Evolutionary conservation across 2,888 invertebrate genomes (phyloP).

Genomic region (Drosophila rellima): DNA sequence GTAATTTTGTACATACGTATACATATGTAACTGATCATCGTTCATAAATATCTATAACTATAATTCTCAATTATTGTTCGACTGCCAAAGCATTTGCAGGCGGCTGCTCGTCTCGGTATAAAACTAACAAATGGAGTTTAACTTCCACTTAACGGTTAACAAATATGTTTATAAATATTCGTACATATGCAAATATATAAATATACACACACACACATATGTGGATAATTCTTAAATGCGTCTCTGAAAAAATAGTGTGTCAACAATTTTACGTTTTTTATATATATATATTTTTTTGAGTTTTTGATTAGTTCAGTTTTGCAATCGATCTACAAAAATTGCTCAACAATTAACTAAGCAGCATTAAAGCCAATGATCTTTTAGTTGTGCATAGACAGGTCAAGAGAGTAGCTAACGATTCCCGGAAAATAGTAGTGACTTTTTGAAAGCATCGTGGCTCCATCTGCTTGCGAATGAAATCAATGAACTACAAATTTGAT

Average conservation of each 20-base stretch:
- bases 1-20: conserved; percentile 34
- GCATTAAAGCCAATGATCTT: conserved; percentile 41
- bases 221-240: conserved; percentile 72
- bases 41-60: conserved; percentile 17
- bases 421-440: conserved; percentile 17
- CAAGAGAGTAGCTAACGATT: conserved; percentile 31
- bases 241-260: conserved; percentile 77
- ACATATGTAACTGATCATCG: conserved; percentile 30
- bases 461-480: conserved; percentile 13
- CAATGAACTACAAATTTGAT: too few relatives aligned
- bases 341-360: conserved; percentile 57
- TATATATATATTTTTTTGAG: conserved; percentile 14
- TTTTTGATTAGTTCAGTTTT: conserved; percentile 50
- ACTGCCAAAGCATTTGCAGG: conserved; percentile 51
- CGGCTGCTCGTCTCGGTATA: conserved; percentile 53
- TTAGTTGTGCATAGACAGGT: conserved; percentile 29
- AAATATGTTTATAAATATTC: conserved; percentile 54
- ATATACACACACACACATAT: conserved; percentile 54
- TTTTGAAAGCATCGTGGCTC: background rate
- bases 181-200: too few relatives aligned
- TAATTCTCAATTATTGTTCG: conserved; percentile 58
- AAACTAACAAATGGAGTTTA: conserved; percentile 69
- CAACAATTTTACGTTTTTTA: conserved; percentile 52
- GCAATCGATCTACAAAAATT: conserved; percentile 43
- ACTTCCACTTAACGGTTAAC: conserved; percentile 55